phyloP scores from a whole-genome alignment of 1,140 invertebrate genomes.

The Aphelinus certus region DNA sequence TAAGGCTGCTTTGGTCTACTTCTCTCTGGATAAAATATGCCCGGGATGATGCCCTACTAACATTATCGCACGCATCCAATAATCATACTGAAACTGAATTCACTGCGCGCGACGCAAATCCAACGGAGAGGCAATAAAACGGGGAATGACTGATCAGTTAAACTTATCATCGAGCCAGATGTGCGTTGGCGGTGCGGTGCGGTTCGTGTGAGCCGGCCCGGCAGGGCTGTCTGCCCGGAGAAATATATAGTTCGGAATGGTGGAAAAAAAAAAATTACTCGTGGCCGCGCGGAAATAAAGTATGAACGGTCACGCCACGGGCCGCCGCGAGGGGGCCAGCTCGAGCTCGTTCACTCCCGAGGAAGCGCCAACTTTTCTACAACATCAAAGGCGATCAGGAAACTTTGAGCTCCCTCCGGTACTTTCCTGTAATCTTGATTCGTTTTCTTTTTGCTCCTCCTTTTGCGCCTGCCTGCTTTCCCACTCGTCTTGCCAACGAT shows the following conservation, averaged over 20 bases:
- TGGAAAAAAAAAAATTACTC: conserved; percentile 38
- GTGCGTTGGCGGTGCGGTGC: too few relatives aligned
- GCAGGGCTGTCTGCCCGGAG: conserved; percentile 25
- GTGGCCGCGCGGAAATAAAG: conserved; percentile 35
- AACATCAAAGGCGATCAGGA: conserved; percentile 8
- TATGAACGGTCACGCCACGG: conserved; percentile 44
- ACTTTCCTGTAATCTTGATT: not conserved
- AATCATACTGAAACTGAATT: too few relatives aligned
- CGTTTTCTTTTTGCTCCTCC: not conserved
- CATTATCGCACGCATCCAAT: too few relatives aligned
- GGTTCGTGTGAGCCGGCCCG: too few relatives aligned
- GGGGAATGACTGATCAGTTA: too few relatives aligned
- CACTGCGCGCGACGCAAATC: too few relatives aligned
- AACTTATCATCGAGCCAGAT: too few relatives aligned
- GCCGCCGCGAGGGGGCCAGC: not conserved
- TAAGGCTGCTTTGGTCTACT: too few relatives aligned
- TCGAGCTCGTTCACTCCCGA: not conserved
- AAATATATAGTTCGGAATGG: conserved; percentile 39
- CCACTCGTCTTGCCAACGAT: not conserved
- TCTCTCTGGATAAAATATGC: too few relatives aligned
- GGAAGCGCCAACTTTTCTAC: conserved; percentile 14
- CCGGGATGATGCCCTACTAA: too few relatives aligned
- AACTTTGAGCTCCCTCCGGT: not conserved
- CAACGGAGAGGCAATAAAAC: too few relatives aligned
- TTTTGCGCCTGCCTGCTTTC: not conserved